phyloP scores from a whole-genome alignment of 2,113 vertebrate genomes.

The Forbesichthys agassizii region DNA sequence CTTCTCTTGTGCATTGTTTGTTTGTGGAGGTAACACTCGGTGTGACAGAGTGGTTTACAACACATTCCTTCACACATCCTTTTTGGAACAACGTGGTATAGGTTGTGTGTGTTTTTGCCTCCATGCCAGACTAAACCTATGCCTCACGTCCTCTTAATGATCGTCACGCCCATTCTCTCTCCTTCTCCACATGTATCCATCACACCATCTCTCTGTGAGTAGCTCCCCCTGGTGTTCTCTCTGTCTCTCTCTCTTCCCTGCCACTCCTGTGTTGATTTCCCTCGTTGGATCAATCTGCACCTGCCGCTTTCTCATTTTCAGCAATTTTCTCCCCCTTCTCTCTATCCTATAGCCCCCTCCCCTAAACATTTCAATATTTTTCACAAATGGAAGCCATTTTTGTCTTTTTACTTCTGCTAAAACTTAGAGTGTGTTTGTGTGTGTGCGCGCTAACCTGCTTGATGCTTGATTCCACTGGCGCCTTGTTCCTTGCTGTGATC shows the following conservation, averaged over 20 bases:
- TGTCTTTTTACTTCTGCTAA: conserved; percentile 13
- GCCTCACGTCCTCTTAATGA: conserved; percentile 44
- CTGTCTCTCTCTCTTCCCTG: no score
- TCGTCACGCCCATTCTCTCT: conserved; percentile 20
- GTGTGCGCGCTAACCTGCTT: conserved; percentile 17
- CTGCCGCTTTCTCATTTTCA: conserved; percentile 4
- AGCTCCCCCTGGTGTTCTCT: no score
- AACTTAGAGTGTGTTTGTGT: conserved; percentile 29
- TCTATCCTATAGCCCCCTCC: neutral
- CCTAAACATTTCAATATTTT: conserved; percentile 50
- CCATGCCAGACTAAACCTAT: conserved; percentile 39
- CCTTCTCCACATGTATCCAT: neutral
- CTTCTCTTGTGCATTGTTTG: no score
- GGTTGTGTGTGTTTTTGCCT: conserved; percentile 37
- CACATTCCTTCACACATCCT: conserved; percentile 56
- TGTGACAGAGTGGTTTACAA: conserved; percentile 9
- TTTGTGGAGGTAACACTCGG: neutral
- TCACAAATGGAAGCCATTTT: conserved; percentile 42
- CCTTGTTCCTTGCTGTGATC: neutral
- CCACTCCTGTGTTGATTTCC: no score
- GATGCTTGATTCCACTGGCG: neutral
- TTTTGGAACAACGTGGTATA: conserved; percentile 39
- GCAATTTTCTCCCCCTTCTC: conserved; percentile 5
- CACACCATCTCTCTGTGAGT: no score
- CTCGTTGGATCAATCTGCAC: neutral